These are phyloP conservation scores for Muntiacus reevesi DNA, from an alignment of 2,113 vertebrate species.

Conservation along the genomic window DNA sequence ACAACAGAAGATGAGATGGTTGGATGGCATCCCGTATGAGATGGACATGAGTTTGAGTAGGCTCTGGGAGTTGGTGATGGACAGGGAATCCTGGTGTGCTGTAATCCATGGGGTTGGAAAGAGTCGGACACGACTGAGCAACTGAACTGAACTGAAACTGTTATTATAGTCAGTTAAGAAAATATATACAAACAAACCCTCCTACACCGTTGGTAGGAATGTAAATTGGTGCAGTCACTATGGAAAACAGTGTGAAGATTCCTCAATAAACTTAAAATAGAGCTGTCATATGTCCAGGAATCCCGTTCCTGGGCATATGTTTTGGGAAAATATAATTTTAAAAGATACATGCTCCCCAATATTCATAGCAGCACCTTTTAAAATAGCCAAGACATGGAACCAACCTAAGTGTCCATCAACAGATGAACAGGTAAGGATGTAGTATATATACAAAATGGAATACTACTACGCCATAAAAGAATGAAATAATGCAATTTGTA, in stretches of 20 bases:
- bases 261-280: not conserved
- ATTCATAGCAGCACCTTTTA: not conserved
- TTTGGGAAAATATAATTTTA: not conserved
- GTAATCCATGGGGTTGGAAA: not conserved
- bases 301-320: not conserved
- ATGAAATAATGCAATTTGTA: not conserved
- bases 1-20: not conserved
- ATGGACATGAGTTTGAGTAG: not conserved
- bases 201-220: not conserved
- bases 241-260: not conserved
- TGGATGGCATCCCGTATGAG: not conserved
- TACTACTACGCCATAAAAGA: not conserved
- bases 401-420: not conserved
- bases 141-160: not conserved
- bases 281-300: not conserved
- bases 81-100: not conserved
- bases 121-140: not conserved
- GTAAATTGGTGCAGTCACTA: not conserved
- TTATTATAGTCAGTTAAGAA: not conserved
- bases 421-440: not conserved
- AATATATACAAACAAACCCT: not conserved
- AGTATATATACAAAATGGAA: not conserved
- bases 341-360: not conserved
- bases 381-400: not conserved
- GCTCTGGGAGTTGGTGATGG: not conserved